Evolutionary conservation across 1,140 invertebrate genomes (phyloP).

Genomic region (Mizuhopecten yessoensis): DNA sequence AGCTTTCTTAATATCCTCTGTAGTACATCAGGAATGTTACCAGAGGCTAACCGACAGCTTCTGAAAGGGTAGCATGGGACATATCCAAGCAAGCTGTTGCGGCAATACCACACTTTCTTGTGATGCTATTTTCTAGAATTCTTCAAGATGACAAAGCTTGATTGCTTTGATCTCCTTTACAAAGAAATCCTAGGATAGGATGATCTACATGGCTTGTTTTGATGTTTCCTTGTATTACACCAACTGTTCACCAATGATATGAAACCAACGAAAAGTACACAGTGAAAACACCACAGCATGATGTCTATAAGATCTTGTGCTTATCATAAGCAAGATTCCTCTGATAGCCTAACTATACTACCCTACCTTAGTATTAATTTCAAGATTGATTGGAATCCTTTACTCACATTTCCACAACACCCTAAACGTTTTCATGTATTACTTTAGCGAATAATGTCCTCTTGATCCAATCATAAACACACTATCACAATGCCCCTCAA

Average conservation of each 20-base stretch:
- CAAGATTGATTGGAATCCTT: too few species aligned
- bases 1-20: not conserved
- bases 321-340: too few species aligned
- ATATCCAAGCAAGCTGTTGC: not conserved
- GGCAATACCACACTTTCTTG: not conserved
- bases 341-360: too few species aligned
- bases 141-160: not conserved
- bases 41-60: not conserved
- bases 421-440: too few species aligned
- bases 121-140: not conserved
- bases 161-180: not conserved
- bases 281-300: not conserved
- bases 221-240: not conserved
- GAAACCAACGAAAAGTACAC: constrained; percentile 14
- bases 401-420: too few species aligned
- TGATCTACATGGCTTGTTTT: not conserved
- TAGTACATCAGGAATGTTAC: not conserved
- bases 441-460: too few species aligned
- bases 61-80: not conserved
- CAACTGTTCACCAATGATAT: too few species aligned
- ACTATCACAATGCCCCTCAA: too few species aligned
- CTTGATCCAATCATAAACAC: too few species aligned
- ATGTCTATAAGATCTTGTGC: too few species aligned
- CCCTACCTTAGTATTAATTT: too few species aligned
- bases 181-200: not conserved